phyloP scores from a whole-genome alignment of 1,140 invertebrate species.

The Drosophila pandora region DNA sequence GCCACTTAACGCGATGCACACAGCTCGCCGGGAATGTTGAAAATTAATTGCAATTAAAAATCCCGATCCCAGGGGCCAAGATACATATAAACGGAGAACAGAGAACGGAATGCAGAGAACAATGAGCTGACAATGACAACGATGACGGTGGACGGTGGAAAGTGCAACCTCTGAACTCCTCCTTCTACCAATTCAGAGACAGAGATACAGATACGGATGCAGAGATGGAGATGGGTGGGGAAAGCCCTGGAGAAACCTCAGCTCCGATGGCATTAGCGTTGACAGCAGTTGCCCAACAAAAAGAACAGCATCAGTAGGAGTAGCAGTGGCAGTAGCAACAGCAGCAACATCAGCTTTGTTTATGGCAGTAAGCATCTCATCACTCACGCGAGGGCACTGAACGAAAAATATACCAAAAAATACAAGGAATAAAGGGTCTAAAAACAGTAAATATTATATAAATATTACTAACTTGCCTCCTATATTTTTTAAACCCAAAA shows the following conservation, averaged over 20 bases:
- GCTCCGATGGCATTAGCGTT: constrained; percentile 65
- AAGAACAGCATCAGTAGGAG: not conserved
- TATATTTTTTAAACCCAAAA: not conserved
- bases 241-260: constrained; percentile 45
- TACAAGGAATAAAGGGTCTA: too few species aligned
- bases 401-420: not conserved
- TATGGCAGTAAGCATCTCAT: constrained; percentile 62
- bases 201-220: not conserved
- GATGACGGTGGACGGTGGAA: constrained; percentile 29
- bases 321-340: constrained; percentile 4
- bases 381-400: constrained; percentile 37
- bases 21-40: constrained; percentile 14
- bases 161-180: not conserved
- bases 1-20: constrained; percentile 20
- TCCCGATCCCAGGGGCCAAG: constrained; percentile 31
- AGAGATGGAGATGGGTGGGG: not conserved
- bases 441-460: not conserved
- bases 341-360: constrained; percentile 60
- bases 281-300: constrained; percentile 57
- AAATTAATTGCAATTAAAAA: constrained; percentile 73
- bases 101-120: constrained; percentile 5
- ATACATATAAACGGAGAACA: not conserved
- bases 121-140: constrained; percentile 15
- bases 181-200: not conserved
- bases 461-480: too few species aligned